Base-by-base conservation (phyloP, 2,888 invertebrate genomes). In the Gortyna flavago region DNA sequence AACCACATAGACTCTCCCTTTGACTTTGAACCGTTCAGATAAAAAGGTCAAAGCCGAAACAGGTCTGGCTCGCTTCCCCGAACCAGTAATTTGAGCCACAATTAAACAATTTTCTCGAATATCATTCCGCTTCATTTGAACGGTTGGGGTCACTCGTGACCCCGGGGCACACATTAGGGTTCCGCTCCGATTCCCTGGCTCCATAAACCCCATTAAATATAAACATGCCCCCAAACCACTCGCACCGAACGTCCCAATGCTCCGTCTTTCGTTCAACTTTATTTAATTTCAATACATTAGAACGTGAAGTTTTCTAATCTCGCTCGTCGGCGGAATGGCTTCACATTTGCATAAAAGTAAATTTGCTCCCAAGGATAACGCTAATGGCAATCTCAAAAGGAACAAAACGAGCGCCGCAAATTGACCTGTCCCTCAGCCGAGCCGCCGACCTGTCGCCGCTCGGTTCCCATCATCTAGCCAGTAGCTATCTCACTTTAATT, bases 401-500 rank as follows among this genome's bases (percentile, higher is more conserved):
- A 93, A 93, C 92, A 93, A 94, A 94, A 94, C 90, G 92, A 92
- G 90, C 91, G 93, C 91, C 91, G 96, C 95, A 96, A 96, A 96
- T 96, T 96, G 96, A 96, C 95, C 96, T 94, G 96, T 96, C 96
- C 94, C 94, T 95, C 95, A 93, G 89, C 91, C 91, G 91, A 89
- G 91, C 90, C 92, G 90, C 92, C 94, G 95, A 94, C 94, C 95
- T 95, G 95, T 95, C 95, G 94, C 95, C 94, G 94, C 93, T 94
- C 94, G 94, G 95, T 96, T 96, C 96, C 96, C 96, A 96, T 96
- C 96, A 94, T 95, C 96, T 95, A 96, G 95, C 96, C 95, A 94
- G 95, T 94, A 95, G 95, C 96, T 94, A 95, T 96, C 96, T 96
- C 95, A 91, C 95, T 96, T 96, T 96, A 96, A 96, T 96, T 96